phyloP scores from a whole-genome alignment of 1,140 invertebrate genomes.

The Riptortus pedestris region DNA sequence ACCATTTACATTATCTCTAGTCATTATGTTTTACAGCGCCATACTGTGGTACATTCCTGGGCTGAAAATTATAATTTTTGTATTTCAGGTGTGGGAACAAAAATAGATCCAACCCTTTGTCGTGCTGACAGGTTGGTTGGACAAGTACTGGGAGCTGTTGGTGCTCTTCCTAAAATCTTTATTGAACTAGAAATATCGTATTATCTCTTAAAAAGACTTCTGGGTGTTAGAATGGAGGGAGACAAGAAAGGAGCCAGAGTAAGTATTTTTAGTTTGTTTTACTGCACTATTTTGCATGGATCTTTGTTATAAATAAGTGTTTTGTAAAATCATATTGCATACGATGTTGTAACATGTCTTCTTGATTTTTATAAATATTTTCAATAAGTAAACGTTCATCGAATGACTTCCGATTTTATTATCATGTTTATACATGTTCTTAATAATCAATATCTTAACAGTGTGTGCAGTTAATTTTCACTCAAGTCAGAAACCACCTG shows the following conservation, averaged over 20 bases:
- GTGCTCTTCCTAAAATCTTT: constrained; percentile 91
- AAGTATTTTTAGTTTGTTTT: constrained; percentile 27
- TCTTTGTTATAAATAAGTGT: constrained; percentile 20
- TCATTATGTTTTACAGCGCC: no score
- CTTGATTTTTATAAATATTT: no score
- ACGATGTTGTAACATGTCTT: no score
- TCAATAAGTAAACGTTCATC: no score
- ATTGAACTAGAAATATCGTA: constrained; percentile 98
- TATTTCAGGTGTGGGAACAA: constrained; percentile 86
- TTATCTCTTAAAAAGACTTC: constrained; percentile 84
- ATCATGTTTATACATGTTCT: no score
- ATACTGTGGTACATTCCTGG: no score
- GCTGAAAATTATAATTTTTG: no score
- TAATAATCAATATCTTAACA: no score
- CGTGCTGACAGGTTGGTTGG: constrained; percentile 96
- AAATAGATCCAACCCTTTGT: constrained; percentile 97
- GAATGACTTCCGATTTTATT: no score
- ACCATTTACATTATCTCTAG: no score
- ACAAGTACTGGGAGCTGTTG: constrained; percentile 95
- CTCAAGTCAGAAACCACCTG: no score
- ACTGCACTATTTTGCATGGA: neutral
- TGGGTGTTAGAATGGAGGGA: constrained; percentile 96
- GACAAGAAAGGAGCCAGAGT: constrained; percentile 98
- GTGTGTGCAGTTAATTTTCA: no score
- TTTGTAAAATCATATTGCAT: constrained; percentile 12